Evolutionary conservation across 2,113 vertebrate genomes (phyloP).

Genomic region (Motacilla tschutschensis): DNA sequence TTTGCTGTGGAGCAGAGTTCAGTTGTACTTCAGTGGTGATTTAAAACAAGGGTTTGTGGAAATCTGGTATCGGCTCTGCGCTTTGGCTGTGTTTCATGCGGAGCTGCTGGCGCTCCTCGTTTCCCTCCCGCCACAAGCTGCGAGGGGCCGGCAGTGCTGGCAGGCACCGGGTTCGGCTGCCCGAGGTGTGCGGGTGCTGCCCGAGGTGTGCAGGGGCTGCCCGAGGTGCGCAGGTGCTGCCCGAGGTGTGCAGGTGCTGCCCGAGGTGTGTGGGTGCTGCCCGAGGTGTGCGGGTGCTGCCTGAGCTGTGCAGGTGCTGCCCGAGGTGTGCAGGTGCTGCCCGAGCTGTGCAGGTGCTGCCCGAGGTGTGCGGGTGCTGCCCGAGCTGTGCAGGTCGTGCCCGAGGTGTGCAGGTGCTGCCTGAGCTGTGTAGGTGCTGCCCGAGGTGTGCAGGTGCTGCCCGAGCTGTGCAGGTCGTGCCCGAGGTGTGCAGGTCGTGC

Average conservation of each 20-base stretch:
- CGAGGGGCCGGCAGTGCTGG: not conserved
- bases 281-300: too few species aligned
- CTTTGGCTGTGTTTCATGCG: not conserved
- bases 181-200: not conserved
- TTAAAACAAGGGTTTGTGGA: not conserved
- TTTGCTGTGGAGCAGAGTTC: not conserved
- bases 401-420: not conserved
- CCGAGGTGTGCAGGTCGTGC: not conserved
- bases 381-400: not conserved
- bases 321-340: too few species aligned
- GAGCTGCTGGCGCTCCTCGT: not conserved
- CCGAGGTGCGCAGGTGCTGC: not conserved
- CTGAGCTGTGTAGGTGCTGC: not conserved
- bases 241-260: too few species aligned
- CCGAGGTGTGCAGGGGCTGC: not conserved
- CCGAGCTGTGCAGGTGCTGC: too few species aligned
- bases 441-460: not conserved
- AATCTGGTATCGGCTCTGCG: rapidly evolving
- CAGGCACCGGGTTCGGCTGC: rapidly evolving
- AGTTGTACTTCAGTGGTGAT: not conserved
- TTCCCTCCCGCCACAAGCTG: not conserved
- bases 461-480: not conserved
- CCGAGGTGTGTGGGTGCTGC: too few species aligned
- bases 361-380: too few species aligned
- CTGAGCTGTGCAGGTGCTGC: too few species aligned